Evolutionary conservation across 2,888 invertebrate genomes (phyloP).

Genomic region (Cephus pulcher): DNA sequence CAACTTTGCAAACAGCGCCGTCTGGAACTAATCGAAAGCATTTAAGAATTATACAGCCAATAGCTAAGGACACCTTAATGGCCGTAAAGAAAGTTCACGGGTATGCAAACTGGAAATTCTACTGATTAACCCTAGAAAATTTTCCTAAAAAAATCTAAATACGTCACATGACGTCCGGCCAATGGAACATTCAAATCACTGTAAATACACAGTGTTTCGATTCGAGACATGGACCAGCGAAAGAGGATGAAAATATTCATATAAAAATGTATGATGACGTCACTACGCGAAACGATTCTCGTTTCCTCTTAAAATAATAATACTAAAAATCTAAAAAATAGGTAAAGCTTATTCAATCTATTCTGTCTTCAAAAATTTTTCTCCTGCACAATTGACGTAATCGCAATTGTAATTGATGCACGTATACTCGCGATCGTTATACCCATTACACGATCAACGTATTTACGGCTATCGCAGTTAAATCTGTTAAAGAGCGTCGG

Average conservation of each 20-base stretch:
- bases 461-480: background rate
- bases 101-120: background rate
- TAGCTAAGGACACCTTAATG: background rate
- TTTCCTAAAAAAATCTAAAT: background rate
- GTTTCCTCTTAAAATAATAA: background rate
- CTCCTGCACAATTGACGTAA: background rate
- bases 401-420: background rate
- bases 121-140: background rate
- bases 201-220: background rate
- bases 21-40: background rate
- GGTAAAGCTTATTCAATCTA: background rate
- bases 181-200: background rate
- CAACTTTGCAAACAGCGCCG: background rate
- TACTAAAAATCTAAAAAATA: background rate
- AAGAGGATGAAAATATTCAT: too few species aligned
- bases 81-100: background rate
- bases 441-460: background rate
- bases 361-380: background rate
- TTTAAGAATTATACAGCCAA: background rate
- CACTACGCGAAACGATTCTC: background rate
- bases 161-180: background rate
- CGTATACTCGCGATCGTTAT: background rate
- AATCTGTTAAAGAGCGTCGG: background rate
- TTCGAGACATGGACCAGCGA: too few species aligned
- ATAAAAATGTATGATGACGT: too few species aligned